phyloP scores from a whole-genome alignment of 1,140 invertebrate genomes.

The Dendroctonus valens region DNA sequence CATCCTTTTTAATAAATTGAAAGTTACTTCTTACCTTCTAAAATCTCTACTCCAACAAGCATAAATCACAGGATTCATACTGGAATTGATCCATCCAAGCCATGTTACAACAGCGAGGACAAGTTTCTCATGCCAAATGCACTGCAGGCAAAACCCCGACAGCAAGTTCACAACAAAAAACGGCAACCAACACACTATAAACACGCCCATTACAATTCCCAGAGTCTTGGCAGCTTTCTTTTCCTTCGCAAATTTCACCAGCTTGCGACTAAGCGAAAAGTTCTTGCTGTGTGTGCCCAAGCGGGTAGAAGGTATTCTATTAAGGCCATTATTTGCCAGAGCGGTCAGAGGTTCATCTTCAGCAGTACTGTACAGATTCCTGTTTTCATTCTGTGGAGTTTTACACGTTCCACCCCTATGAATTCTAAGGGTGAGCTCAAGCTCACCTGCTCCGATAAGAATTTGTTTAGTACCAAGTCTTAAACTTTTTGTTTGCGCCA shows the following conservation, averaged over 20 bases:
- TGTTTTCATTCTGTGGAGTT: slow-evolving; percentile 48
- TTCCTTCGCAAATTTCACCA: slow-evolving; percentile 91
- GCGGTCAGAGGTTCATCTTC: slow-evolving; percentile 72
- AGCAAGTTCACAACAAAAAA: slow-evolving; percentile 97
- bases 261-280: slow-evolving; percentile 83
- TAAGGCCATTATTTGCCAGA: slow-evolving; percentile 71
- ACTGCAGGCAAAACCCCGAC: slow-evolving; percentile 85
- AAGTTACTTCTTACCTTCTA: slow-evolving; percentile 68
- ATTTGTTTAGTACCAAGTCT: slow-evolving; percentile 86
- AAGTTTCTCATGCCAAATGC: slow-evolving; percentile 84
- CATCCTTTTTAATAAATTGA: too few species aligned
- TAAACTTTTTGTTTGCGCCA: slow-evolving; percentile 86
- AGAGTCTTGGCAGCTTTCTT: slow-evolving; percentile 95
- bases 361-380: slow-evolving; percentile 44
- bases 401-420: slow-evolving; percentile 79
- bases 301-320: slow-evolving; percentile 59
- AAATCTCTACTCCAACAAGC: slow-evolving; percentile 96
- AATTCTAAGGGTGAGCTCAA: slow-evolving; percentile 83
- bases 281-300: slow-evolving; percentile 65
- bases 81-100: slow-evolving; percentile 98
- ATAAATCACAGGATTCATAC: slow-evolving; percentile 97
- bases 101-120: slow-evolving; percentile 94
- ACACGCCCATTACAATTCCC: slow-evolving; percentile 96
- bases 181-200: slow-evolving; percentile 96
- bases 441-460: slow-evolving; percentile 74